Evolutionary conservation across 2,113 vertebrate genomes (phyloP).

Genomic region (Antigone vipio): DNA sequence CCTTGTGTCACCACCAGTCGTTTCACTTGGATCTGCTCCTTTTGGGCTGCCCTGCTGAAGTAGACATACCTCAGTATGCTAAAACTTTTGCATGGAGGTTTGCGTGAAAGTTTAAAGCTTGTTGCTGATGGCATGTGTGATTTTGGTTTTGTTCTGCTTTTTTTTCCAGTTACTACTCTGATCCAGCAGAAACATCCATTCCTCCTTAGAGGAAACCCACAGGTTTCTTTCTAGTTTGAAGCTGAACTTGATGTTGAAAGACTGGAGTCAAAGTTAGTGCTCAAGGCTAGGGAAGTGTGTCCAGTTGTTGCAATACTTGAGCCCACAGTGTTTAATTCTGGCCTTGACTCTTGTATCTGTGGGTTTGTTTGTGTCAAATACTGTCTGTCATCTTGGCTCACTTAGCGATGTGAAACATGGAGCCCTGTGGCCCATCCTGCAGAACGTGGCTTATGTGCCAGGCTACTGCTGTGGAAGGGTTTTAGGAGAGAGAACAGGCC

Average conservation of each 20-base stretch:
- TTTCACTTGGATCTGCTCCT: neutral
- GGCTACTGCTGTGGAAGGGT: neutral
- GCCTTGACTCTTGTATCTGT: neutral
- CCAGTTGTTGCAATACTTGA: neutral
- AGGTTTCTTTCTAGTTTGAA: neutral
- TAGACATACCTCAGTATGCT: neutral
- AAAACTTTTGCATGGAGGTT: neutral
- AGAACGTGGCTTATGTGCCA: neutral
- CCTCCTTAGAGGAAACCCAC: neutral
- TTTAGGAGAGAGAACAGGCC: neutral
- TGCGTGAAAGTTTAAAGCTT: neutral
- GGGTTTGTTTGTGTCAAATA: neutral
- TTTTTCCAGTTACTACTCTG: neutral
- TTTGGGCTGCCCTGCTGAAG: neutral
- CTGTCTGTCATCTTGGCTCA: neutral
- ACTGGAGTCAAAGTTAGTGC: neutral
- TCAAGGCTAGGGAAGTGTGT: neutral
- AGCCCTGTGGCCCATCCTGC: neutral
- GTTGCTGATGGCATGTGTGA: neutral
- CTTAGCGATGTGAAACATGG: neutral
- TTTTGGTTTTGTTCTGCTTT: neutral
- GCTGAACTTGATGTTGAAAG: neutral
- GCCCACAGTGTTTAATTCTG: neutral
- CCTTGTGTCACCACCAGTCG: neutral
- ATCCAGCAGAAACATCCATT: neutral